phyloP scores from a whole-genome alignment of 2,797 vertebrate genomes.

The Dendrocincla fuliginosa region DNA sequence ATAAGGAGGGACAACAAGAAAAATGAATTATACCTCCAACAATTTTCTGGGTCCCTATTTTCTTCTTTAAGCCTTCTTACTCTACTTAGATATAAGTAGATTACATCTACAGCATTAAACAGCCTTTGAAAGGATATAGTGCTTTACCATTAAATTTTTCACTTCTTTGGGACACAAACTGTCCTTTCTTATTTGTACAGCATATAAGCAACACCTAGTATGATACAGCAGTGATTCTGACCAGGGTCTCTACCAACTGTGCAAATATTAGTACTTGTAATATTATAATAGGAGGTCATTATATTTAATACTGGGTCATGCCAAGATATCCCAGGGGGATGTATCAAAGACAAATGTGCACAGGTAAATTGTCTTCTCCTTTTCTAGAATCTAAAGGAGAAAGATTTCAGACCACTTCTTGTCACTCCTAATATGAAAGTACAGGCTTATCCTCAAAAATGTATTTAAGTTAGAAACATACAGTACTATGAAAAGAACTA shows the following conservation, averaged over 20 bases:
- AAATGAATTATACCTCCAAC: neutral
- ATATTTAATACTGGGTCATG: neutral
- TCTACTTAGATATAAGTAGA: neutral
- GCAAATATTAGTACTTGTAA: constrained; percentile 57
- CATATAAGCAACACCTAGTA: neutral
- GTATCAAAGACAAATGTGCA: neutral
- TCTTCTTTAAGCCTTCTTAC: neutral
- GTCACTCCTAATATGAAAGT: neutral
- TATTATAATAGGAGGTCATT: constrained; percentile 36
- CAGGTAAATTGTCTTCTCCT: neutral
- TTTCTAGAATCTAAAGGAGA: neutral
- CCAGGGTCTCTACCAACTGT: constrained; percentile 10
- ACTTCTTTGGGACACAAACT: neutral
- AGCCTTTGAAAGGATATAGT: constrained; percentile 24
- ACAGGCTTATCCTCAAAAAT: neutral
- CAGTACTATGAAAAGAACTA: constrained; percentile 65
- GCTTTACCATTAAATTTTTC: neutral
- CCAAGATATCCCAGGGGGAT: neutral
- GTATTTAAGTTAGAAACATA: constrained; percentile 62
- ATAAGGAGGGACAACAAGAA: neutral
- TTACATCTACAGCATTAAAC: neutral
- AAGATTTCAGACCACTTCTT: constrained; percentile 12
- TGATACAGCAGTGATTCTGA: neutral
- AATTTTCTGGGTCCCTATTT: neutral
- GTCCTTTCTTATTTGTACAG: constrained; percentile 7